Evolutionary conservation across 2,113 vertebrate genomes (phyloP).

Genomic region (Mionectes macconnelli): DNA sequence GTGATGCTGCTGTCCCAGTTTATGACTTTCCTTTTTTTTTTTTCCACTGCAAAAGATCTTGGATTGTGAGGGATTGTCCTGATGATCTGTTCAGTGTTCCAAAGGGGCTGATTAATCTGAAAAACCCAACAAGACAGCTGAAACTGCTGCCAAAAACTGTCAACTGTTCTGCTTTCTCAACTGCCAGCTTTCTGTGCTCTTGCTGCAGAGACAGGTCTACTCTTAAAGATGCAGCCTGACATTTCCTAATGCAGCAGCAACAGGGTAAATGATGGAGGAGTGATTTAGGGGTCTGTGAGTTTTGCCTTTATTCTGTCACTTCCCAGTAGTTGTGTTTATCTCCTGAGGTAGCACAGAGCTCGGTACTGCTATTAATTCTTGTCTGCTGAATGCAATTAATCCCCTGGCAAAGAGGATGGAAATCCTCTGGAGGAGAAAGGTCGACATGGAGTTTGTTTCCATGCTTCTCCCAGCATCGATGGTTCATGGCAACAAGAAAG

Average conservation of each 20-base stretch:
- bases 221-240: constrained; percentile 53
- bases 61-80: constrained; percentile 55
- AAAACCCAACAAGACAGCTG: constrained; percentile 71
- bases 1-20: constrained; percentile 19
- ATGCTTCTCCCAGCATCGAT: neutral
- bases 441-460: neutral
- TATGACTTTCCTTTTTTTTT: neutral
- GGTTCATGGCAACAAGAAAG: neutral
- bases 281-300: neutral
- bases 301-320: neutral
- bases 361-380: neutral
- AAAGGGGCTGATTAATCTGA: constrained; percentile 71
- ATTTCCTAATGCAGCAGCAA: constrained; percentile 25
- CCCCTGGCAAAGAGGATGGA: neutral
- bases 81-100: constrained; percentile 63
- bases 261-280: neutral
- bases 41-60: constrained; percentile 5
- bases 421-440: neutral
- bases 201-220: constrained; percentile 20
- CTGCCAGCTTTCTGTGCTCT: constrained; percentile 55
- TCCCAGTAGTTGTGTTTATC: neutral
- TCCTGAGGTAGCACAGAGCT: neutral
- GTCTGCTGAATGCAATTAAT: neutral
- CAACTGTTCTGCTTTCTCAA: constrained; percentile 53
- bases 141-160: constrained; percentile 66